phyloP scores from a whole-genome alignment of 1,140 invertebrate genomes.

The Brachionus calyciflorus region DNA sequence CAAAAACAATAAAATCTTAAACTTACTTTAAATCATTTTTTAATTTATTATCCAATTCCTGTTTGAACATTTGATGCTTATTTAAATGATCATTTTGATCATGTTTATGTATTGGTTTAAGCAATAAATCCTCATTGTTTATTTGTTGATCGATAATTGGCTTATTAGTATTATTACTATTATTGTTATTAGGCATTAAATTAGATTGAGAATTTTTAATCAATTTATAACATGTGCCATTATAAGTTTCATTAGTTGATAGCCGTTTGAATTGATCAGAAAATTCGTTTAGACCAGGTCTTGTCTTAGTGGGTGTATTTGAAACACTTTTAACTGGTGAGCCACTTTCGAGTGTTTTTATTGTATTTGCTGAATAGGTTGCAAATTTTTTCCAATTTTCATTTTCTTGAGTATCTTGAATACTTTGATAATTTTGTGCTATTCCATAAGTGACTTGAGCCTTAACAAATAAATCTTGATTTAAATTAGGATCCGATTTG shows the following conservation, averaged over 20 bases:
- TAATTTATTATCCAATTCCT: slow-evolving; percentile 5
- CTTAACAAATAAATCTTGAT: neutral
- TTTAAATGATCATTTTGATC: neutral
- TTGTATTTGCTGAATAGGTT: slow-evolving; percentile 6
- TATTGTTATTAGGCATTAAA: slow-evolving; percentile 13
- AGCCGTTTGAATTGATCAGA: slow-evolving; percentile 4
- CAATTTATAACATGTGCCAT: neutral
- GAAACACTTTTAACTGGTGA: neutral
- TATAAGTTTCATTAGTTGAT: slow-evolving; percentile 1
- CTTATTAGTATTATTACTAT: too few species aligned
- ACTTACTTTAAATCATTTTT: slow-evolving; percentile 28
- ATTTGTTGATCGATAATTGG: slow-evolving; percentile 18
- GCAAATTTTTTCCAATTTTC: slow-evolving; percentile 44
- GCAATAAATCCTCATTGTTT: neutral
- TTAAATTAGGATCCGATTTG: slow-evolving; percentile 28
- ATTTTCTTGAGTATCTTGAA: neutral
- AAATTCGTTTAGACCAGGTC: slow-evolving; percentile 13
- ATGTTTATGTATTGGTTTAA: slow-evolving; percentile 3
- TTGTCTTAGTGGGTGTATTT: neutral
- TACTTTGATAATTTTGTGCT: neutral
- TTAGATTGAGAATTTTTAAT: slow-evolving; percentile 36
- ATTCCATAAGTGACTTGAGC: neutral
- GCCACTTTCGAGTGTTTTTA: neutral
- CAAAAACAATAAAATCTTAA: neutral
- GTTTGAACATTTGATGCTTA: slow-evolving; percentile 34